A percentile compares a stretch with the other conserved stretches of the same genome.
phyloP scores from a whole-genome alignment of 1,140 invertebrate genomes.

The Periplaneta americana region DNA sequence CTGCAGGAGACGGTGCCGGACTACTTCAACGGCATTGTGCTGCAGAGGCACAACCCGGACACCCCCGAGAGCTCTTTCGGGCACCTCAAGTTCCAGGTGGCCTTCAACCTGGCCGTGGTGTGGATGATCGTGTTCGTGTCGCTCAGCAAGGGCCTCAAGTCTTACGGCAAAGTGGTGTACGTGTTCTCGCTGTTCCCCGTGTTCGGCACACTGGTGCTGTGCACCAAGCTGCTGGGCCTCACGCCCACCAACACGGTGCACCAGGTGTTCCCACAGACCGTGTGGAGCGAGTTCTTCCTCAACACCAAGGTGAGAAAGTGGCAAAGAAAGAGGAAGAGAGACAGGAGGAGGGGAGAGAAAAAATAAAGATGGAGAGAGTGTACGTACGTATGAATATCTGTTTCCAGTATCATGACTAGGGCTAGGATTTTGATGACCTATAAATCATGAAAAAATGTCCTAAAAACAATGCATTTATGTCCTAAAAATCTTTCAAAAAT shows the following conservation, averaged over 20 bases:
- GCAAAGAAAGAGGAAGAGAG: no score
- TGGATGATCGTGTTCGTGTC: slow-evolving; percentile 88
- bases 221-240: slow-evolving; percentile 65
- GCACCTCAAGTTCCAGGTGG: slow-evolving; percentile 77
- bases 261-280: slow-evolving; percentile 66
- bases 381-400: no score
- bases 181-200: slow-evolving; percentile 66
- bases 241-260: slow-evolving; percentile 46
- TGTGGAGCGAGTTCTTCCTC: slow-evolving; percentile 78
- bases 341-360: no score
- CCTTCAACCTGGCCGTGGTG: slow-evolving; percentile 82
- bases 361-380: no score
- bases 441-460: no score
- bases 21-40: slow-evolving; percentile 75
- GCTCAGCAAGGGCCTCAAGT: slow-evolving; percentile 79
- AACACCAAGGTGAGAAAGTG: slow-evolving; percentile 65
- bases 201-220: slow-evolving; percentile 64
- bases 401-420: no score
- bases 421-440: no score
- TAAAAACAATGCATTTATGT: no score
- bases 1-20: slow-evolving; percentile 72
- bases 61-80: slow-evolving; percentile 54
- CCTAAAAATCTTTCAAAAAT: no score
- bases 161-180: slow-evolving; percentile 78
- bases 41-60: slow-evolving; percentile 60